Conservation (phyloP, 1,140 invertebrate species). For the Drosophila micromelanica region DNA sequence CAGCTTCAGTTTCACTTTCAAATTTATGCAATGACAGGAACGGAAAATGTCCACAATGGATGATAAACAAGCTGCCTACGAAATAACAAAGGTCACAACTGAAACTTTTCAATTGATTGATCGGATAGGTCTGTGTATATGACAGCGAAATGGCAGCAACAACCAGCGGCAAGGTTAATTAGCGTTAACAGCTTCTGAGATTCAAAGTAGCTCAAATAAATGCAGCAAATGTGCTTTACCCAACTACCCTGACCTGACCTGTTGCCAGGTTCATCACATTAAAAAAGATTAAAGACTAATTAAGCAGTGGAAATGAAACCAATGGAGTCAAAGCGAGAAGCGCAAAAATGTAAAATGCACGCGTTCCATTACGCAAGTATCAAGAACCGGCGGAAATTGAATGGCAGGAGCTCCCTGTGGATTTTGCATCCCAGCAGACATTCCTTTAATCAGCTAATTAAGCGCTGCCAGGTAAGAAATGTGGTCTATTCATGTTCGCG, state of each 20-base stretch:
- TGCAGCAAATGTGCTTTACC: slow-evolving; percentile 30
- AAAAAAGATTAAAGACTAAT: slow-evolving; percentile 67
- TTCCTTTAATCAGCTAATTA: slow-evolving; percentile 29
- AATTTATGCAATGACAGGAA: slow-evolving; percentile 53
- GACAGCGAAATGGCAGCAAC: neutral
- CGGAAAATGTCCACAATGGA: slow-evolving; percentile 58
- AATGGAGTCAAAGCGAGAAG: slow-evolving; percentile 6
- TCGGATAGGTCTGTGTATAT: slow-evolving; percentile 29
- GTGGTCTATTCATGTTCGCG: neutral
- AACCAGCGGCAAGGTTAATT: slow-evolving; percentile 58
- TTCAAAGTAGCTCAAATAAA: slow-evolving; percentile 8
- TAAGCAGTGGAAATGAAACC: slow-evolving; percentile 36
- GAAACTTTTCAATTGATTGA: slow-evolving; percentile 75
- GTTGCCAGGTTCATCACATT: slow-evolving; percentile 25
- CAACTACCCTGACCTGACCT: neutral
- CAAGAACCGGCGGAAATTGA: neutral
- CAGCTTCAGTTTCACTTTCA: slow-evolving; percentile 56
- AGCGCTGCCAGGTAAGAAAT: neutral
- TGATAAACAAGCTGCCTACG: slow-evolving; percentile 19
- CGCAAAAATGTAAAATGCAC: slow-evolving; percentile 29
- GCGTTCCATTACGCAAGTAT: neutral
- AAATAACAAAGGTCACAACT: slow-evolving; percentile 70
- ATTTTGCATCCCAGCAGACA: slow-evolving; percentile 2
- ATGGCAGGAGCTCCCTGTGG: neutral
- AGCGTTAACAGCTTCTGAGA: slow-evolving; percentile 12